Evolutionary conservation across 2,888 invertebrate genomes (phyloP), one percentile per base, ranked within the genome.

Genomic region (Drosophila anomelani): DNA sequence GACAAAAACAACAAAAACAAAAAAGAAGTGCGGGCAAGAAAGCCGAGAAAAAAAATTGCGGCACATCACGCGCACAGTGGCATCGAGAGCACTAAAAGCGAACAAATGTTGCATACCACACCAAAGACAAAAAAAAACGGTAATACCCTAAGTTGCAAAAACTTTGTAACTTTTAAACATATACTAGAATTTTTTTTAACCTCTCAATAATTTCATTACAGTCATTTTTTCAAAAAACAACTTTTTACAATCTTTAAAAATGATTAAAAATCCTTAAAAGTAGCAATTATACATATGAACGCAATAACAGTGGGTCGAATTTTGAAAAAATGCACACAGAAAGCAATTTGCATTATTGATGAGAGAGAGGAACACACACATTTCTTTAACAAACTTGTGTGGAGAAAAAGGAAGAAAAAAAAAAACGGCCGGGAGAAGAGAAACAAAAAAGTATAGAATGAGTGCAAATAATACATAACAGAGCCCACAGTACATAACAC

Each of bases 51-150:
- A 79, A 81, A 90, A 86, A 83, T 84, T 86, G 86, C 79, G 90
- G 89, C 85, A 85, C 89, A 90, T 75, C 90, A 88, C 90, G 88
- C 85, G 90, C 89, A 86, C 90, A 63, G 86, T 86, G 86, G 85
- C 15, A 20, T 20, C 9, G 15, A 51, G 9, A 20, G 20, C 15
- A 9, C 5, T 20, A 4, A 15, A 20, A 15, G 20, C 9, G 13
- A 20, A 20, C 5, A 34, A 5, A 34, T 34, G 4, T 34, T 13
- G 8, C 2, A 7, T 12, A n/a, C 12, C 32, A 8, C 8, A 32
- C 3, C 17, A 4, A 32, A n/a, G n/a, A 4, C 0, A 4, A 39
- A 41, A 17, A 17, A 13, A 13, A 36, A 13, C 13, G 13, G 0
- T 13, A 20, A 20, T 20, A 20, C 20, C 20, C 20, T 20, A 20